phyloP scores from a whole-genome alignment of 2,797 vertebrate species.

The Hydrophis major region DNA sequence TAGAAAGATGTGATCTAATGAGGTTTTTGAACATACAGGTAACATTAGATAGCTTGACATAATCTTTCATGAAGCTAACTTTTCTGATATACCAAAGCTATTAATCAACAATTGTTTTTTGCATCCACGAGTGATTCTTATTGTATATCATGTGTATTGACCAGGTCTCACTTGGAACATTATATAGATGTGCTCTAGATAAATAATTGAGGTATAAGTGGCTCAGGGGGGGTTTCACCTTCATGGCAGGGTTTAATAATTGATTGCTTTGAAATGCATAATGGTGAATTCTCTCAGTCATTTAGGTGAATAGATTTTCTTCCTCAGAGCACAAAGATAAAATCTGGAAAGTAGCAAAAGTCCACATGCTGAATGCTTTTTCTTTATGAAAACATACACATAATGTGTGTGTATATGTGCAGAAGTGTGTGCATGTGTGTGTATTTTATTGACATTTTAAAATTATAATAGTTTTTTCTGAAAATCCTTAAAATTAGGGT shows the following conservation, averaged over 20 bases:
- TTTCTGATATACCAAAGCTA: slow-evolving; percentile 4
- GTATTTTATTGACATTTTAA: background rate
- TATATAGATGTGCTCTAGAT: slow-evolving; percentile 9
- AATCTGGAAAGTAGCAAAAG: slow-evolving; percentile 8
- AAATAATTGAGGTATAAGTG: slow-evolving; percentile 34
- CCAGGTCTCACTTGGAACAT: background rate
- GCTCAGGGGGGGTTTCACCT: slow-evolving; percentile 11
- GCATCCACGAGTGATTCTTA: slow-evolving; percentile 10
- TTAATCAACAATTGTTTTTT: slow-evolving; percentile 27
- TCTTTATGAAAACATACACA: background rate
- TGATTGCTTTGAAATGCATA: background rate
- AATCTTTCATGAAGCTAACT: slow-evolving; percentile 19
- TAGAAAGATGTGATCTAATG: background rate
- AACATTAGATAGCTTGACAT: background rate
- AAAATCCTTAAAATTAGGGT: background rate
- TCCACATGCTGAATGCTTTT: background rate
- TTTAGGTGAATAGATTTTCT: background rate
- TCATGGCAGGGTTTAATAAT: slow-evolving; percentile 25
- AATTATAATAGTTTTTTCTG: background rate
- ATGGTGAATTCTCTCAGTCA: background rate
- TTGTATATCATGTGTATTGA: background rate
- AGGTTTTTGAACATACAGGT: background rate
- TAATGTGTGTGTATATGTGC: background rate
- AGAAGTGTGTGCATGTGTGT: background rate
- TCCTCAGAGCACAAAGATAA: background rate